Conservation (phyloP, 2,888 invertebrate genomes). For the Dexiosoma caninum region DNA sequence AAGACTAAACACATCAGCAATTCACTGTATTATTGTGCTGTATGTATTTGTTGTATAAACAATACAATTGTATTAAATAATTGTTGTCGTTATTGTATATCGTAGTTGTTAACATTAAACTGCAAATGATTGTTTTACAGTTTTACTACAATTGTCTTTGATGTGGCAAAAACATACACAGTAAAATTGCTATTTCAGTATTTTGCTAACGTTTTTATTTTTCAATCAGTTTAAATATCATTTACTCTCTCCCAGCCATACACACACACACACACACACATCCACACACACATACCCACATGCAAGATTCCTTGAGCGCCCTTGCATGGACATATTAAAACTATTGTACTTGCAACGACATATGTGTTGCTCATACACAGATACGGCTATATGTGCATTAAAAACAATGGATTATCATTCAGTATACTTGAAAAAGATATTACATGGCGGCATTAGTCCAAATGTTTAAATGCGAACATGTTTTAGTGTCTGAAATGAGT, state of each 20-base stretch:
- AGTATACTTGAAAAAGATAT: background rate
- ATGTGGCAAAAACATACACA: conserved; percentile 29
- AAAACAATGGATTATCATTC: conserved; percentile 54
- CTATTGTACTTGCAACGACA: too few species aligned
- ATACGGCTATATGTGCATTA: background rate
- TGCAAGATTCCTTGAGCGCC: too few species aligned
- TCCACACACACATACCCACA: too few species aligned
- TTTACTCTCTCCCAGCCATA: too few species aligned
- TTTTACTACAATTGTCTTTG: conserved; percentile 52
- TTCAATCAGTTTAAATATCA: conserved; percentile 60
- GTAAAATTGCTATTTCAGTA: conserved; percentile 43
- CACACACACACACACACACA: background rate
- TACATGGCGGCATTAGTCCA: conserved; percentile 11
- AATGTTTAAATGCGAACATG: background rate
- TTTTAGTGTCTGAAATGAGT: background rate
- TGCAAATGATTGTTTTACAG: conserved; percentile 48
- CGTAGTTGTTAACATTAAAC: conserved; percentile 37
- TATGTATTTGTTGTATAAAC: background rate
- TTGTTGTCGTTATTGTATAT: background rate
- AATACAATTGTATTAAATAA: conserved; percentile 18
- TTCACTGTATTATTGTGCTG: background rate
- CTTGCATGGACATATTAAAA: too few species aligned
- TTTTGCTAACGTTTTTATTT: conserved; percentile 57
- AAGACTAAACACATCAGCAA: conserved; percentile 36
- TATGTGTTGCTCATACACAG: background rate